Evolutionary conservation across 1,140 invertebrate species (phyloP), one percentile per base, ranked within the genome.

Genomic region (Zaprionus capensis): DNA sequence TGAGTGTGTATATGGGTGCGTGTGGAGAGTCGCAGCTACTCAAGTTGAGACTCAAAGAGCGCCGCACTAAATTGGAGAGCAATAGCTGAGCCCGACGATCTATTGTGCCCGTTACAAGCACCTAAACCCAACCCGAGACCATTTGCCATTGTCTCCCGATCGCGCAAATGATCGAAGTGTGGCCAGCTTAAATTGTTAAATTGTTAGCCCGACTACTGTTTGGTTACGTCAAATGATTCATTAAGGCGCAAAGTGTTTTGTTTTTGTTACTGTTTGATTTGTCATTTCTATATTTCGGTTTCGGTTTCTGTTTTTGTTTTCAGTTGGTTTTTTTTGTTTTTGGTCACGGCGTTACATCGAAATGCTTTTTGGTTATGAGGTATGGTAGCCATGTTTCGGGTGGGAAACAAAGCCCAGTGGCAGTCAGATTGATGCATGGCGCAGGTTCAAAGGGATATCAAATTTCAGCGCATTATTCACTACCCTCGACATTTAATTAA

Each of bases 161-260:
- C 38, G 22, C 70, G 66, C 67, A 71, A 75, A 86, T 82, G 78
- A 82, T 72, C 74, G 51, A 59, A 68, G 76, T 69, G 71, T 74
- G 82, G 79, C 57, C 76, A 86, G 76, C 82, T 85, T 82, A 86
- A 86, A 80, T 82, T 44, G 41, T 85, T 82, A 86, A 86, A 80
- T 82, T 82, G 80, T 82, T 82, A 64, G 58, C 62, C 76, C 80
- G 83, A 86, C 82, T 86, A 86, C 82, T 82, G 82, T 86, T 82
- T 82, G 83, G 83, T 79, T 76, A 68, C 65, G 74, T 79, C 82
- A 84, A 84, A 75, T 81, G 81, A 84, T 71, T 78, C 78, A 84
- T 85, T 85, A 78, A 66, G 53, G 49, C 78, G 56, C 66, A 76
- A 73, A 71, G 71, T 79, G 75, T 76, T 86, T 82, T 81, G 79